Conservation (phyloP, 2,888 invertebrate species). For the Lycocerus yunnanus region DNA sequence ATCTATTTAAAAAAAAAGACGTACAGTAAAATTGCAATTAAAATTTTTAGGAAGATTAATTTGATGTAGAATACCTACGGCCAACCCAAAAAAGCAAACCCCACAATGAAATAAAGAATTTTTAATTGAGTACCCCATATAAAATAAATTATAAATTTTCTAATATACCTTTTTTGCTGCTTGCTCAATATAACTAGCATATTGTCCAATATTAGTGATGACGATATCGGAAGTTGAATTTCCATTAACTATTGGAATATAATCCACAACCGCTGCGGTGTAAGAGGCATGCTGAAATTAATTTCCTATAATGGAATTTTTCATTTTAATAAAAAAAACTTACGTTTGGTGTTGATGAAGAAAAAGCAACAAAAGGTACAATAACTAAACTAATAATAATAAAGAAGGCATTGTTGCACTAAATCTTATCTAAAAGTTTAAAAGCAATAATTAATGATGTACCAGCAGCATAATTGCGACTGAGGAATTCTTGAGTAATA, state of each 20-base stretch:
- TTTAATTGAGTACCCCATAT: no score
- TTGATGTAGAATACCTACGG: no score
- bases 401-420: background rate
- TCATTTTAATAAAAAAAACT: background rate
- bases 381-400: background rate
- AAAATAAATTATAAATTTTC: no score
- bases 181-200: constrained; percentile 23
- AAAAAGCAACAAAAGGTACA: background rate
- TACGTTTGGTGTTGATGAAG: background rate
- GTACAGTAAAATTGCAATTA: no score
- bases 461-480: background rate
- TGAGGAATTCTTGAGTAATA: background rate
- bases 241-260: constrained; percentile 14
- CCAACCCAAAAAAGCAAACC: no score
- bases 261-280: constrained; percentile 40
- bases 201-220: constrained; percentile 25
- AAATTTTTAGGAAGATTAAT: no score
- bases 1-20: no score
- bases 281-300: constrained; percentile 32
- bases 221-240: constrained; percentile 17
- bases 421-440: background rate
- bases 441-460: background rate
- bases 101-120: no score
- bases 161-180: constrained; percentile 21
- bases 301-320: background rate